Conservation (phyloP, 2,888 invertebrate species). For the Stratiomys singularior region DNA sequence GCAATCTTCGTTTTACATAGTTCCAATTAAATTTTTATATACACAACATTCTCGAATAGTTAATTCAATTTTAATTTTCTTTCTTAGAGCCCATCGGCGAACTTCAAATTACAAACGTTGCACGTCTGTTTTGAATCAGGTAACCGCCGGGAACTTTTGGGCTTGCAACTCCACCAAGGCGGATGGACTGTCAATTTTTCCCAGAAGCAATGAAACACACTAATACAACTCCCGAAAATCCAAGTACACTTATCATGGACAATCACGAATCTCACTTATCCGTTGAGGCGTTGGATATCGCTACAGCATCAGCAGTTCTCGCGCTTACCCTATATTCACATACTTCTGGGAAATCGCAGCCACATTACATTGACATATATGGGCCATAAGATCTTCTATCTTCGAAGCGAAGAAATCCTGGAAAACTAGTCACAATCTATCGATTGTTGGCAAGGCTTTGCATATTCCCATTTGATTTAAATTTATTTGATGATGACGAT, state of each 20-base stretch:
- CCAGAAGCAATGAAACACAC: conserved; percentile 57
- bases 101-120: too few relatives aligned
- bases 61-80: too few relatives aligned
- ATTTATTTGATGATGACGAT: not conserved
- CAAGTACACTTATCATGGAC: conserved; percentile 58
- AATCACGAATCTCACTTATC: conserved; percentile 58
- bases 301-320: conserved; percentile 60
- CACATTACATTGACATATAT: conserved; percentile 61
- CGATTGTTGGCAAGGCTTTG: not conserved
- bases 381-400: conserved; percentile 52
- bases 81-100: too few relatives aligned
- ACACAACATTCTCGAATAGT: too few relatives aligned
- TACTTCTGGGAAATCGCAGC: conserved; percentile 63
- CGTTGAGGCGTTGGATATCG: conserved; percentile 55
- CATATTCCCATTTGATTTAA: not conserved
- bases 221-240: conserved; percentile 55
- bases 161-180: conserved; percentile 59
- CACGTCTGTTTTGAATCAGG: too few relatives aligned
- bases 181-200: conserved; percentile 60
- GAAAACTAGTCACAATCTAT: not conserved
- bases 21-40: too few relatives aligned
- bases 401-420: not conserved
- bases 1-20: too few relatives aligned
- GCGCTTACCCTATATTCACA: conserved; percentile 63
- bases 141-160: conserved; percentile 59